Evolutionary conservation across 2,113 vertebrate genomes (phyloP), one percentile per base, ranked within the genome.

Genomic region (Ammodytes marinus): DNA sequence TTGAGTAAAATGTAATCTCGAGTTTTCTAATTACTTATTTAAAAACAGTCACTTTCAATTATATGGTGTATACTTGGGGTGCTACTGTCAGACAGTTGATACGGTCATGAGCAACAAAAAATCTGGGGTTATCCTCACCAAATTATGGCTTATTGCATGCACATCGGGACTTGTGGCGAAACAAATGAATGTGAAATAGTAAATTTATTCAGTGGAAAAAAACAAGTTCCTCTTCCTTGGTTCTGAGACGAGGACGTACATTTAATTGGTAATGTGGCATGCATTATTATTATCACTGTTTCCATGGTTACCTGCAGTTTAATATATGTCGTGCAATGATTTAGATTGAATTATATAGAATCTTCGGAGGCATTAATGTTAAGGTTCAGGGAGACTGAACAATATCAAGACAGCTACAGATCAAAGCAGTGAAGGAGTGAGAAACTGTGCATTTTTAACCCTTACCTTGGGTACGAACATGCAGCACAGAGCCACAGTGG

Each of bases 381-480:
- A 40, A 19, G 13, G 5, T 54, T 55, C 1, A 64, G 2, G 17
- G 35, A 54, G 27, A 75, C 7, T 68, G 4, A 60, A 43, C 46
- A 15, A 7, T 50, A 14, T 37, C 11, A 35, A 55, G 12, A 13
- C 14, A 60, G 9, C 12, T 4, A 3, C 15, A 40, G 0, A 50
- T 37, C 15, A 43, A 45, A 69, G n/a, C 4, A 11, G 11, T 7
- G 42, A 35, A 52, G 9, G 45, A 35, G 64, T n/a, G 10, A 52
- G 57, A 64, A 74, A 46, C 27, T 7, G 47, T 47, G 14, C 10
- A 61, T 63, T 15, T 60, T 54, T 58, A 5, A 55, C 39, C 8
- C 85, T 91, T 85, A 94, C 97, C 94, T 99, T 99, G 27, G 98
- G 98, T 53, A 97, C 97, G 79, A 99, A 99, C 98, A 99, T 99